Base-by-base conservation (phyloP, 1,140 invertebrate species). In the Cydia strobilella region DNA sequence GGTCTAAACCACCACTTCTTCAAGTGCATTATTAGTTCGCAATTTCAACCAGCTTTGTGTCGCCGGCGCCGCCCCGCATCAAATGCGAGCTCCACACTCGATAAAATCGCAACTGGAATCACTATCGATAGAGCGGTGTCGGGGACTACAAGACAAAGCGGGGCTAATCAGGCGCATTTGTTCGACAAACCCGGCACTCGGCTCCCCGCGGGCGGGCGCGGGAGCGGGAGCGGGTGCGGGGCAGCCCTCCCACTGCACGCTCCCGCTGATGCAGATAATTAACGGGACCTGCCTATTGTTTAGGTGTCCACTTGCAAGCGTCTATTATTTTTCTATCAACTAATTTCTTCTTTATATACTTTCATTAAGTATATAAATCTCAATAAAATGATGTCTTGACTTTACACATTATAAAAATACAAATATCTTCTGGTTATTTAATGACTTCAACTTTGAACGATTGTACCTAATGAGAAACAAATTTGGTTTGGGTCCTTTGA, bases 161-260 rank as follows among this genome's bases (percentile, higher is more conserved):
- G 63, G 76, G 79, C 87, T 90, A 89, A 89, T 90, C 87, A 89
- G 84, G 79, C 80, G 81, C 84, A 90, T 90, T 90, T 86, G 89
- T 89, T 86, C 83, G 79, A 83, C 83, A 86, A 85, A 85, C 82
- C 82, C 77, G 76, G 73, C 80, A 74, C 75, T 75, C 74, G 73
- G 20, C 25, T 75, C 74, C 39, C 39, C 42, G 74, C 76, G 74
- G 39, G 72, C 76, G 69, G 74, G 73, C 72, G 45, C 54, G 18
- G 54, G 54, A 9, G 54, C 54, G 51, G 51, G 54, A 9, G 54
- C 54, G 51, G 51, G 51, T 4, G 39, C 39, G 42, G 42, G 54
- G 54, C 20, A 9, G 18, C 51, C 18, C 48, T 39, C 62, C 31
- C 65, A 48, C 83, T 76, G 76, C 80, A 59, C 65, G 45, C 74